phyloP scores from a whole-genome alignment of 2,113 vertebrate genomes.

The Hippocampus guttulatus region DNA sequence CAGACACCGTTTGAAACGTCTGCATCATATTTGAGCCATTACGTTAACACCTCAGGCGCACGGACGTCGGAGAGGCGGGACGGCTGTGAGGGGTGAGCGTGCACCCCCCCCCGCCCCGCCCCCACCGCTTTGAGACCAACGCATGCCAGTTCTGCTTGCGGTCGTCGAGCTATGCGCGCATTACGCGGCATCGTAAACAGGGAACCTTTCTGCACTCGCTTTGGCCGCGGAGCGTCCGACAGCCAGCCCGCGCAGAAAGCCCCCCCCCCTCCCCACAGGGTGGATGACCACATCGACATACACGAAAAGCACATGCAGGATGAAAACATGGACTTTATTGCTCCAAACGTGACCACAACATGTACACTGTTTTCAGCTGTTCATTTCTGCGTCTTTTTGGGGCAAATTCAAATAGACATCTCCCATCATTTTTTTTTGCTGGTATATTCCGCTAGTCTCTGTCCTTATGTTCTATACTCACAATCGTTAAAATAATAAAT shows the following conservation, averaged over 20 bases:
- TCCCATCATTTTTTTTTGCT: slow-evolving; percentile 79
- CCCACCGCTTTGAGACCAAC: slow-evolving; percentile 47
- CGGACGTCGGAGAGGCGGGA: not conserved
- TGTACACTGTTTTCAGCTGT: slow-evolving; percentile 76
- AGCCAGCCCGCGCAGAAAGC: too few species aligned
- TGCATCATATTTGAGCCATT: slow-evolving; percentile 68
- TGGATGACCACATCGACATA: not conserved
- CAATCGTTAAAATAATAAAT: slow-evolving; percentile 94
- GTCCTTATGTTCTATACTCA: slow-evolving; percentile 80
- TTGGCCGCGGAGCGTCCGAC: slow-evolving; percentile 19
- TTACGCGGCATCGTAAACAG: slow-evolving; percentile 63
- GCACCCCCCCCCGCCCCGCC: not conserved
- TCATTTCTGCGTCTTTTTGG: slow-evolving; percentile 32
- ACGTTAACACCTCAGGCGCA: slow-evolving; percentile 58
- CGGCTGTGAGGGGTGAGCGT: slow-evolving; percentile 11
- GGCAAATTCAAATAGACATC: slow-evolving; percentile 88
- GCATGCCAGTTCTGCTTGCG: slow-evolving; percentile 57
- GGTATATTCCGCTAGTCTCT: slow-evolving; percentile 83
- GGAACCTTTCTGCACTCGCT: slow-evolving; percentile 48
- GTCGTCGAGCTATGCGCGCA: slow-evolving; percentile 55
- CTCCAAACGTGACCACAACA: slow-evolving; percentile 74
- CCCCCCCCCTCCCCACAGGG: slow-evolving; percentile 13
- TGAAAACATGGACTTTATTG: slow-evolving; percentile 6
- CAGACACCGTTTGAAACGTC: slow-evolving; percentile 68
- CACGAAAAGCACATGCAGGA: not conserved